phyloP scores from a whole-genome alignment of 2,888 invertebrate genomes.

The Physocephala rufipes region DNA sequence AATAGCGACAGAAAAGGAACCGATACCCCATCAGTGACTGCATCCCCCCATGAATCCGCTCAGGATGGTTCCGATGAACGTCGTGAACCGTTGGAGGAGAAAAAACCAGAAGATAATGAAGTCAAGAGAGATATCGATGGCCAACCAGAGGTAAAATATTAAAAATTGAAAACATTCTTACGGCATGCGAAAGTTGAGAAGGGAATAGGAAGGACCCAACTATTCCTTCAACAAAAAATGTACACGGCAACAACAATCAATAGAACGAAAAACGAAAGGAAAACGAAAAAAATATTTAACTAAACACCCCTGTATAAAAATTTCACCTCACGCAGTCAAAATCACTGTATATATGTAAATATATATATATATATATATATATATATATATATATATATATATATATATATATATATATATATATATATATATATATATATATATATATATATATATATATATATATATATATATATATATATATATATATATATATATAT shows the following conservation, averaged over 20 bases:
- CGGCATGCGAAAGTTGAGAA: too few relatives aligned
- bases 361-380: too few relatives aligned
- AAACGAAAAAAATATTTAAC: conserved; percentile 8
- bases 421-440: too few relatives aligned
- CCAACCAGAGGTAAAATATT: conserved; percentile 61
- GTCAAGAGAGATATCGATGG: conserved; percentile 59
- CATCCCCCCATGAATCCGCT: conserved; percentile 39
- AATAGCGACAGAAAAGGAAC: conserved; percentile 41
- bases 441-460: too few relatives aligned
- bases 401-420: too few relatives aligned
- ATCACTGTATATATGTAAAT: too few relatives aligned
- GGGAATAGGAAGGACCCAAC: not conserved
- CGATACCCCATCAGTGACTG: conserved; percentile 40
- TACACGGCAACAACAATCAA: not conserved
- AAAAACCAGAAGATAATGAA: conserved; percentile 58
- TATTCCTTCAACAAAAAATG: not conserved
- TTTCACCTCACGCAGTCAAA: not conserved
- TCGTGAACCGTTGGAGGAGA: conserved; percentile 54
- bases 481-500: too few relatives aligned
- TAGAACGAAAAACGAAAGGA: not conserved
- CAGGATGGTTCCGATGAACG: conserved; percentile 50
- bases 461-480: too few relatives aligned
- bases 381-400: too few relatives aligned
- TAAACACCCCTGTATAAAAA: not conserved
- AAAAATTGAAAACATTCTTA: conserved; percentile 27